Evolutionary conservation across 2,888 invertebrate species (phyloP), one percentile per base, ranked within the genome.

Genomic region (Sceliomorpha sp.): DNA sequence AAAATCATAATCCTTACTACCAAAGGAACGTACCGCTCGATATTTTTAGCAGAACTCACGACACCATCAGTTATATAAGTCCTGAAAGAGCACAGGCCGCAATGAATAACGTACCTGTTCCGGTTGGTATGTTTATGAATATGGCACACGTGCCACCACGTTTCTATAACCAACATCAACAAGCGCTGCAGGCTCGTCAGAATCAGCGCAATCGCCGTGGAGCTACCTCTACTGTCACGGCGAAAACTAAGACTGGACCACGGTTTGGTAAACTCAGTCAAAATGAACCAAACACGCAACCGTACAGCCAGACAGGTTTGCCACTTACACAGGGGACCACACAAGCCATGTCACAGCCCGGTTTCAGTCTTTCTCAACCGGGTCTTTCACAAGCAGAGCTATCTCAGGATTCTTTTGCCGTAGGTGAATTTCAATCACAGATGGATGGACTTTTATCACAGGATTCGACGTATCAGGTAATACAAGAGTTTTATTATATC

Each of bases 401-500:
- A 76, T 93, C 93, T 76, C 94, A 96, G 90, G 96, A 96, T 89
- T 95, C 95, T 63, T 93, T 94, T 86, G 92, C 95, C 88, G 93
- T 94, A 48, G 92, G 92, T 27, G 96, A 96, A 88, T 95, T 95
- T 88, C 95, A 95, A 84, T 97, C 97, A 47, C 98, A 98, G 90
- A 96, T 97, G 90, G 98, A 98, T 88, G 97, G 96, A 55, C 92
- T 98, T 82, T 90, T 98, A 81, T 98, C 98, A 44, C 98, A 98
- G 90, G 98, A 96, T 89, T 95, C 95, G 37, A 94, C 94, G 75
- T 95, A 95, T 89, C 95, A 95, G 89, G 68, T 68, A n/a, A 15
- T 9, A 39, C 7, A 24, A n/a, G n/a, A n/a, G n/a, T n/a, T n/a
- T n/a, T n/a, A n/a, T n/a, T n/a, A n/a, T n/a, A n/a, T n/a, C n/a